Percentiles rank a stretch among this genome's conserved stretches.
These are phyloP conservation scores for Metalampra italica DNA, from an alignment of 2,888 invertebrate genomes.

Conservation along the genomic window DNA sequence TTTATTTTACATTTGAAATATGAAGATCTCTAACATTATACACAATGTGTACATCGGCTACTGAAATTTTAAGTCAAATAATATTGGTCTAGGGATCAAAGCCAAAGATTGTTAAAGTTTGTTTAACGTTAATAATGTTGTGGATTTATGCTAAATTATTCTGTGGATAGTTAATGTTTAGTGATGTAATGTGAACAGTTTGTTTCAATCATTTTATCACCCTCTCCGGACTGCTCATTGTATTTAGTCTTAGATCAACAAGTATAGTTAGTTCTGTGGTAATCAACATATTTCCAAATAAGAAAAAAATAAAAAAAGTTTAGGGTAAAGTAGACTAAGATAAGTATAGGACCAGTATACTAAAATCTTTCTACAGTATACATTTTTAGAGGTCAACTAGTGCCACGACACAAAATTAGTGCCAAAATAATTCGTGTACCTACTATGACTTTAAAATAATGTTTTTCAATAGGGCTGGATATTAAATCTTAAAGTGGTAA, in stretches of 20 bases:
- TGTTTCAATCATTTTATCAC: conserved; percentile 65
- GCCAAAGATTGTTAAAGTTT: conserved; percentile 88
- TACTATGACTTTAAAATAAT: not conserved
- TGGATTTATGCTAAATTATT: conserved; percentile 76
- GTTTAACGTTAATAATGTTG: conserved; percentile 76
- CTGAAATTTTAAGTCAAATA: conserved; percentile 60
- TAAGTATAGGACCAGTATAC: conserved; percentile 67
- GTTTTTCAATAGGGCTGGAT: not conserved
- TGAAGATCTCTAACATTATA: conserved; percentile 64
- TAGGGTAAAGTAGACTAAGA: conserved; percentile 60
- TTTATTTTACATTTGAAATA: conserved; percentile 68
- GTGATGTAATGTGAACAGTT: conserved; percentile 57
- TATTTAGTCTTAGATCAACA: conserved; percentile 66
- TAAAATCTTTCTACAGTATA: conserved; percentile 50
- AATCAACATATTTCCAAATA: conserved; percentile 68
- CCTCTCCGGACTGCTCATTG: conserved; percentile 76
- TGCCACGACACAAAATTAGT: conserved; percentile 60
- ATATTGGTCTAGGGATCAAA: conserved; percentile 90
- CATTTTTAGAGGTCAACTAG: conserved; percentile 39
- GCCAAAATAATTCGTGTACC: conserved; percentile 45
- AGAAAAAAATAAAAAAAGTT: conserved; percentile 58
- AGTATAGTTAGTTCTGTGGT: conserved; percentile 66
- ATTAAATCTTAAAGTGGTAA: not conserved
- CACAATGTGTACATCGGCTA: conserved; percentile 63
- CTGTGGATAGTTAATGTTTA: conserved; percentile 69